Conservation (phyloP, 2,888 invertebrate species). For the Zootermopsis nevadensis region DNA sequence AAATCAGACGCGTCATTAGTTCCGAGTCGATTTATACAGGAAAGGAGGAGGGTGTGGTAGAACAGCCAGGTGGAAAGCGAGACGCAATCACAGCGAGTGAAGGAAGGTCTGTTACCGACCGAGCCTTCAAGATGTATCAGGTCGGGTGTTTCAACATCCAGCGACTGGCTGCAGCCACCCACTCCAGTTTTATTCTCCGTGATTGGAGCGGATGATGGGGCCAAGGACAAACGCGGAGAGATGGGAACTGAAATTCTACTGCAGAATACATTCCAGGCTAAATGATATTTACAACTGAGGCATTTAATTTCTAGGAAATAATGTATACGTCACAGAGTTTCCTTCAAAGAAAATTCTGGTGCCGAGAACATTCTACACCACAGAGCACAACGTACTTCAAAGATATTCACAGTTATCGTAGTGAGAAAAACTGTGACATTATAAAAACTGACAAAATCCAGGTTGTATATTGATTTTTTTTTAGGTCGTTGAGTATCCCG, state of each 20-base stretch:
- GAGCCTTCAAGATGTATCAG: neutral
- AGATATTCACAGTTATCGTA: too few relatives aligned
- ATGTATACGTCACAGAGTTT: too few relatives aligned
- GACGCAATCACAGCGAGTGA: neutral
- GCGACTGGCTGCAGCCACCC: neutral
- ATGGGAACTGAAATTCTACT: neutral
- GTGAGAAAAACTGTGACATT: too few relatives aligned
- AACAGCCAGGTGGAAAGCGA: conserved; percentile 2
- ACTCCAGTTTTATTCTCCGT: neutral
- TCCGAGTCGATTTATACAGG: neutral
- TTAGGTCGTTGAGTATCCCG: too few relatives aligned
- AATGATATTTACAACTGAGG: too few relatives aligned
- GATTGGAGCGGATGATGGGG: neutral
- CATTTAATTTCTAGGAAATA: too few relatives aligned
- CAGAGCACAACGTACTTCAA: too few relatives aligned
- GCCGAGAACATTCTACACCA: neutral
- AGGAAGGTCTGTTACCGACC: neutral
- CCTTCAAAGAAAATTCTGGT: neutral
- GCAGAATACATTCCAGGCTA: neutral
- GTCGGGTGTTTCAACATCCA: neutral
- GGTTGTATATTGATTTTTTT: too few relatives aligned
- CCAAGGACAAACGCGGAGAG: neutral
- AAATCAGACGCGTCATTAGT: too few relatives aligned
- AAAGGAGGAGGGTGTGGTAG: neutral
- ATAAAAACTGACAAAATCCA: too few relatives aligned